Evolutionary conservation across 2,888 invertebrate species (phyloP).

Genomic region (Lochmaea crataegi): DNA sequence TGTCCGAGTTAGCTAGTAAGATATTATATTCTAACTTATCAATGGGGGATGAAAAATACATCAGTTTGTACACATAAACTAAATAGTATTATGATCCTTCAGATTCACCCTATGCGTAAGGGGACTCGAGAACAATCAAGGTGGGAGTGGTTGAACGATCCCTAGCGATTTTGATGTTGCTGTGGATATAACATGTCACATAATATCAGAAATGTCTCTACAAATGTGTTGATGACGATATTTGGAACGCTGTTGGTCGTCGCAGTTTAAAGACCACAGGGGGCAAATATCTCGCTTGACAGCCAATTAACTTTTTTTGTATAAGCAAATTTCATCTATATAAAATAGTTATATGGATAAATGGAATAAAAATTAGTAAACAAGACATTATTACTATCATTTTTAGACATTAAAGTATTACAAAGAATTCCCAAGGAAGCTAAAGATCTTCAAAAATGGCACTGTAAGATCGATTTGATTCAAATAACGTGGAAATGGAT

Average conservation of each 20-base stretch:
- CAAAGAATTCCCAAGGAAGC: too few relatives aligned
- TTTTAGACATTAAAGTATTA: too few relatives aligned
- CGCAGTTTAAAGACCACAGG: background rate
- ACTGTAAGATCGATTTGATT: too few relatives aligned
- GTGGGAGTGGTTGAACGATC: background rate
- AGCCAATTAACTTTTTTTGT: background rate
- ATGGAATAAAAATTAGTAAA: too few relatives aligned
- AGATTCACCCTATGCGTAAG: background rate
- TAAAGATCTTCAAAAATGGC: too few relatives aligned
- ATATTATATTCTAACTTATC: too few relatives aligned
- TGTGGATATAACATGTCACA: background rate
- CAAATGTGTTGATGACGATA: constrained; percentile 1
- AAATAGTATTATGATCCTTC: background rate
- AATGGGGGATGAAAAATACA: too few relatives aligned
- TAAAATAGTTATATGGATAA: too few relatives aligned
- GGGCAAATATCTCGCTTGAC: background rate
- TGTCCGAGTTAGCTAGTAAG: too few relatives aligned
- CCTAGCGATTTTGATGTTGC: background rate
- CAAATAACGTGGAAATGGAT: too few relatives aligned
- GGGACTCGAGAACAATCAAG: background rate
- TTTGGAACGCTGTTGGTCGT: background rate
- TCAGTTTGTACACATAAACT: background rate
- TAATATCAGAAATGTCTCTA: background rate
- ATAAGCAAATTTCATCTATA: too few relatives aligned
- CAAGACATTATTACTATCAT: too few relatives aligned